Conservation (phyloP, 30 jellyfish, hydroid and myxozoan genomes). For the Sanderia malayensis region DNA sequence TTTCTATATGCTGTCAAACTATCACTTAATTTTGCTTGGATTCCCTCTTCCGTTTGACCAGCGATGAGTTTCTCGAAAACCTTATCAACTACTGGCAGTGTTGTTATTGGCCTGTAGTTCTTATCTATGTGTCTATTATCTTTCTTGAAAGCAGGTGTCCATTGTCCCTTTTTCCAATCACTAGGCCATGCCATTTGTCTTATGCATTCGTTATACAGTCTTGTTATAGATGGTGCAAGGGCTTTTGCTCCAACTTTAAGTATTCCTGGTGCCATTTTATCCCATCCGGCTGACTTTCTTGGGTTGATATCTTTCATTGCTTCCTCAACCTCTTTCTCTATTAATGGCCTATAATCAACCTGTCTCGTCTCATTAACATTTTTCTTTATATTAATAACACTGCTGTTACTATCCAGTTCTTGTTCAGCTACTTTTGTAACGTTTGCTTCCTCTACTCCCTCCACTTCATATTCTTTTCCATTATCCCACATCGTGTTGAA, state of each 20-base stretch:
- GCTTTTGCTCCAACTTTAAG: neutral
- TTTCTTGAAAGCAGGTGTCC: neutral
- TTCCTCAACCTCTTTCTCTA: neutral
- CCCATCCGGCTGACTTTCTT: neutral
- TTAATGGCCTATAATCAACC: neutral
- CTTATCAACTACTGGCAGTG: too few relatives aligned
- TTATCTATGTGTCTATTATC: neutral
- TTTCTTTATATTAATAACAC: neutral
- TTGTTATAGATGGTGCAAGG: neutral
- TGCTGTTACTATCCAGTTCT: neutral
- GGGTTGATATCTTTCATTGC: neutral
- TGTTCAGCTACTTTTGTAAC: neutral
- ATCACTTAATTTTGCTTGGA: constrained; percentile 9
- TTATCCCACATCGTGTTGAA: neutral
- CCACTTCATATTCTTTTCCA: too few relatives aligned
- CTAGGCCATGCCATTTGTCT: neutral
- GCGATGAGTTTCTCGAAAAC: neutral
- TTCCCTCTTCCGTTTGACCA: neutral
- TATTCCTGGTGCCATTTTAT: neutral
- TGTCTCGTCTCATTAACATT: neutral
- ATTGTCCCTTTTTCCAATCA: neutral
- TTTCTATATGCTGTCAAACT: constrained; percentile 30
- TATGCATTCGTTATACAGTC: neutral
- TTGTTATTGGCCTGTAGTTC: neutral
- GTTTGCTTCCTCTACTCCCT: too few relatives aligned